Percentiles rank a stretch among this genome's conserved stretches.
phyloP scores from a whole-genome alignment of 2,113 vertebrate genomes.

The Panthera uncia region DNA sequence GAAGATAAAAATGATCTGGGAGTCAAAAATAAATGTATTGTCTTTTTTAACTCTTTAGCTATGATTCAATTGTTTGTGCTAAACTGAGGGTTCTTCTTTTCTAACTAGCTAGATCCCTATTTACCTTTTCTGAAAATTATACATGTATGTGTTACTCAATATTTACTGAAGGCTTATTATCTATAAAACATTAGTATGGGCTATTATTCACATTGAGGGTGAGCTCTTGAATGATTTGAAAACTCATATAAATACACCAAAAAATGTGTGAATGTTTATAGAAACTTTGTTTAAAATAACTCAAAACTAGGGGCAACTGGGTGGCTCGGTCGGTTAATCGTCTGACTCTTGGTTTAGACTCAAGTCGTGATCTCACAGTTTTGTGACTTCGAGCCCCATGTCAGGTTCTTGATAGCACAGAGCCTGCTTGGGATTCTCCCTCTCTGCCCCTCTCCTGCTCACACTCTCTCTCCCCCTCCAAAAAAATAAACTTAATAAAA shows the following conservation, averaged over 20 bases:
- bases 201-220: no score
- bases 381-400: no score
- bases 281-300: neutral
- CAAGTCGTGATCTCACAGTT: no score
- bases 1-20: neutral
- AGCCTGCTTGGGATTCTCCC: no score
- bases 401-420: no score
- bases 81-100: neutral
- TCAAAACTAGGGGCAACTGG: no score
- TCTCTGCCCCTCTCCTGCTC: no score
- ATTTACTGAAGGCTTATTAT: neutral
- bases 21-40: neutral
- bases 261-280: neutral
- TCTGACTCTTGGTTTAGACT: no score
- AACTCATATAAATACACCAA: neutral
- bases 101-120: neutral
- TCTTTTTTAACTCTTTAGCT: neutral
- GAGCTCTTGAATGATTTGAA: neutral
- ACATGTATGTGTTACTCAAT: neutral
- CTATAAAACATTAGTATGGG: neutral
- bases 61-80: neutral
- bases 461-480: no score
- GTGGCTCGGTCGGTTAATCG: no score
- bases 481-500: no score
- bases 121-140: slow-evolving; percentile 18